Conservation (phyloP, 2,888 invertebrate species). For the Drosophila prolongata region DNA sequence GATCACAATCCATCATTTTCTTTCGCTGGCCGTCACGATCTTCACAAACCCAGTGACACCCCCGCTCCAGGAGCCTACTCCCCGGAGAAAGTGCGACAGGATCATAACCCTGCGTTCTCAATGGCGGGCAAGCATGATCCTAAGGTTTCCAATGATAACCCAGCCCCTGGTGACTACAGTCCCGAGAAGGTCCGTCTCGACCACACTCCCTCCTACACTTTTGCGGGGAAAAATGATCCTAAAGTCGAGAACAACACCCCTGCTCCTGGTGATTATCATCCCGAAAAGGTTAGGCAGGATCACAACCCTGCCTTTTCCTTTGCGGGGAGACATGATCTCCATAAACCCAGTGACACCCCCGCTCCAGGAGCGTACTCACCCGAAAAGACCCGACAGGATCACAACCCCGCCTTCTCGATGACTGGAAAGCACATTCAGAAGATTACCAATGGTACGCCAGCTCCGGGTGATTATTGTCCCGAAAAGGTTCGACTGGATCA, state of each 20-base stretch:
- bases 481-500: conserved; percentile 84
- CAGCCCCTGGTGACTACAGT: conserved; percentile 86
- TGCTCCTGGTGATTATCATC: conserved; percentile 85
- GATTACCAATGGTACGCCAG: conserved; percentile 83
- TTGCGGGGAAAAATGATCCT: conserved; percentile 85
- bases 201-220: conserved; percentile 84
- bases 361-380: conserved; percentile 86
- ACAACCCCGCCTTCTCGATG: conserved; percentile 85
- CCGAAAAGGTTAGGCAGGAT: conserved; percentile 85
- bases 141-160: conserved; percentile 53
- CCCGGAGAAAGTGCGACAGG: conserved; percentile 85
- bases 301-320: conserved; percentile 85
- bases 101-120: conserved; percentile 85
- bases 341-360: conserved; percentile 83
- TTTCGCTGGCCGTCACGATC: conserved; percentile 80
- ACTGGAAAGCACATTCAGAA: conserved; percentile 80
- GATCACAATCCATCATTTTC: conserved; percentile 85
- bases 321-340: conserved; percentile 80
- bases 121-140: background rate
- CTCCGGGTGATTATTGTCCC: conserved; percentile 86
- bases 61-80: conserved; percentile 85
- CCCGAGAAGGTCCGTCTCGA: conserved; percentile 84
- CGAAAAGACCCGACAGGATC: conserved; percentile 85
- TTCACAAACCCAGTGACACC: conserved; percentile 79
- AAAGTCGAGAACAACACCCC: conserved; percentile 76